Evolutionary conservation across 64 coral and sea anemone genomes (phyloP).

Genomic region (Catalaphyllia jardinei): DNA sequence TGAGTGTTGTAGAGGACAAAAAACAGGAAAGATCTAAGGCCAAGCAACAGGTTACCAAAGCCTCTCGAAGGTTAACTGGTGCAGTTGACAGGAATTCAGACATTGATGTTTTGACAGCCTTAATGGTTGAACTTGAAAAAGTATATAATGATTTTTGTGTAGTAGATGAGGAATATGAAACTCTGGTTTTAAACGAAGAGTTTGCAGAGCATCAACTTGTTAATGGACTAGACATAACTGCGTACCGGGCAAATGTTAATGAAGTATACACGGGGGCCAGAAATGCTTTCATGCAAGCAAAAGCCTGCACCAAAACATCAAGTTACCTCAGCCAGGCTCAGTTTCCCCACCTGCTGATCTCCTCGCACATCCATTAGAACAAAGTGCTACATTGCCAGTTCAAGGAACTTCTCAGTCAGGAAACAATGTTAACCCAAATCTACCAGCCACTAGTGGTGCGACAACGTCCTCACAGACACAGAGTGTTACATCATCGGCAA

Average conservation of each 20-base stretch:
- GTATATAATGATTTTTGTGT: constrained; percentile 66
- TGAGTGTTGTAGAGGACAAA: constrained; percentile 15
- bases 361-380: no score
- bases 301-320: constrained; percentile 5
- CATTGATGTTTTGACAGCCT: constrained; percentile 51
- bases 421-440: no score
- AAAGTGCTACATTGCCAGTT: no score
- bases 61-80: constrained; percentile 30
- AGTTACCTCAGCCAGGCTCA: neutral
- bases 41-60: constrained; percentile 47
- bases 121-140: constrained; percentile 67
- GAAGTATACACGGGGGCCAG: constrained; percentile 44
- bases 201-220: constrained; percentile 54
- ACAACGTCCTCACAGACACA: no score
- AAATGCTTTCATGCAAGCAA: constrained; percentile 49
- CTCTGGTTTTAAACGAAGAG: constrained; percentile 30
- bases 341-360: no score
- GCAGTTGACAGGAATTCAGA: constrained; percentile 26
- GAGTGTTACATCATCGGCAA: no score
- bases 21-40: constrained; percentile 46
- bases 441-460: no score
- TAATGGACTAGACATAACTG: constrained; percentile 60
- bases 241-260: constrained; percentile 63
- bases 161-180: constrained; percentile 69
- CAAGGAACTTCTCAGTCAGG: no score